phyloP scores from a whole-genome alignment of 2,797 vertebrate species.

The Neopelma chrysocephalum region DNA sequence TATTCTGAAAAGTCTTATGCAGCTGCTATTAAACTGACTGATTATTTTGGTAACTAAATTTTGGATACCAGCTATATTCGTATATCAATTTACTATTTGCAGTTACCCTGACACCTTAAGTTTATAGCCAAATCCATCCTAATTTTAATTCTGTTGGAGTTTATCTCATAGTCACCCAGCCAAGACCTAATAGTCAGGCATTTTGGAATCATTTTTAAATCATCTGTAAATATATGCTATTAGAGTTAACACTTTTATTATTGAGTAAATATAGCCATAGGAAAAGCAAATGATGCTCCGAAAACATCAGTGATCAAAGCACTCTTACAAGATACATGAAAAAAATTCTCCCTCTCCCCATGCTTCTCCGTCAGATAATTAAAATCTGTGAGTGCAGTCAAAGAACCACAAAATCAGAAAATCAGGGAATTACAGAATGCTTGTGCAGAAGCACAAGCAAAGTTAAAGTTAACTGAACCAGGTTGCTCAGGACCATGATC shows the following conservation, averaged over 20 bases:
- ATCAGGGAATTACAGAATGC: neutral
- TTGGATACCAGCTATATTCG: neutral
- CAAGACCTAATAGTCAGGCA: neutral
- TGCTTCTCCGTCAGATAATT: neutral
- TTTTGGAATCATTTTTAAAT: neutral
- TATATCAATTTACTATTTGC: neutral
- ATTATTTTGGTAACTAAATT: neutral
- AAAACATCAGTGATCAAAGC: neutral
- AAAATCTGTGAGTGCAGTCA: neutral
- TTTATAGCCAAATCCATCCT: neutral
- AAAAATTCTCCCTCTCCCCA: neutral
- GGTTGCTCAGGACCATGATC: neutral
- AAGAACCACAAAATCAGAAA: neutral
- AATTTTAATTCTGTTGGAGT: neutral
- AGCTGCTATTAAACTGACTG: neutral
- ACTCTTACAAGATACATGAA: neutral
- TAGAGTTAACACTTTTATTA: neutral
- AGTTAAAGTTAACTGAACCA: neutral
- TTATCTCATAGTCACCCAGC: neutral
- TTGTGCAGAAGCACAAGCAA: neutral
- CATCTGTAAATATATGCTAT: neutral
- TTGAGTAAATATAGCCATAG: neutral
- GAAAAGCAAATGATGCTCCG: neutral
- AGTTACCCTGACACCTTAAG: neutral
- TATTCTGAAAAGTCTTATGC: neutral